Evolutionary conservation across 2,113 vertebrate species (phyloP), one percentile per base, ranked within the genome.

Genomic region (Sinosuthora webbiana): DNA sequence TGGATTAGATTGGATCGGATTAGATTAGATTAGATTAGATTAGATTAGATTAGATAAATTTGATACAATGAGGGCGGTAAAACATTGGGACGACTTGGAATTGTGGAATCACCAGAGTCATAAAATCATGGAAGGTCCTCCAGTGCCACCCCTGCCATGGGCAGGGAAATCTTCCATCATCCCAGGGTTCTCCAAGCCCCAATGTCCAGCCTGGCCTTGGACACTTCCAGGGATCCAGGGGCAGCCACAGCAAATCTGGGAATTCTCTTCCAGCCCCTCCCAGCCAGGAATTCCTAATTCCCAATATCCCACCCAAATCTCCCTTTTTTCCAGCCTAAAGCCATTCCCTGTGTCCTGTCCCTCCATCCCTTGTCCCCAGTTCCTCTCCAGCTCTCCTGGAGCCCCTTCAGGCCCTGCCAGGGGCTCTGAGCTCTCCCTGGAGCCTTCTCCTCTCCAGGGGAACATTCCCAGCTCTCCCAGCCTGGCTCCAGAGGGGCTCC

Each of bases 291-390:
- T 85, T 85, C 35, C 35, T 47, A n/a, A n/a, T n/a, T 56, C 42
- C 28, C 35, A 65, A 49, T 1, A 4, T n/a, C 60, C 42, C 0
- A 33, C 0, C 22, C 0, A 10, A 5, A 17, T 9, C 67, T 44
- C 3, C 22, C n/a, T 22, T 64, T 25, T 25, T 55, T 2, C 27
- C 23, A 45, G 0, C 1, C 8, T 0, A 0, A 39, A 64, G 11
- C 50, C 83, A 50, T 67, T 86, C 71, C 62, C 83, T 69, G 42
- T 3, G 5, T 82, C 42, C 53, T 69, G 78, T 49, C 64, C 64
- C 78, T 82, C 64, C n/a, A 27, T 2, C 2, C 78, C 78, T 45
- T 80, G 52, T 47, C 41, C 77, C 63, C 78, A 47, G 42, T 7
- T 52, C 53, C 53, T 70, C 53, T 70, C 7, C 79, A 70, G 80